A percentile compares a stretch with the other conserved stretches of the same genome.
These are phyloP conservation scores for Hypocryptadius cinnamomeus DNA, from an alignment of 2,113 vertebrate species.

Conservation along the genomic window DNA sequence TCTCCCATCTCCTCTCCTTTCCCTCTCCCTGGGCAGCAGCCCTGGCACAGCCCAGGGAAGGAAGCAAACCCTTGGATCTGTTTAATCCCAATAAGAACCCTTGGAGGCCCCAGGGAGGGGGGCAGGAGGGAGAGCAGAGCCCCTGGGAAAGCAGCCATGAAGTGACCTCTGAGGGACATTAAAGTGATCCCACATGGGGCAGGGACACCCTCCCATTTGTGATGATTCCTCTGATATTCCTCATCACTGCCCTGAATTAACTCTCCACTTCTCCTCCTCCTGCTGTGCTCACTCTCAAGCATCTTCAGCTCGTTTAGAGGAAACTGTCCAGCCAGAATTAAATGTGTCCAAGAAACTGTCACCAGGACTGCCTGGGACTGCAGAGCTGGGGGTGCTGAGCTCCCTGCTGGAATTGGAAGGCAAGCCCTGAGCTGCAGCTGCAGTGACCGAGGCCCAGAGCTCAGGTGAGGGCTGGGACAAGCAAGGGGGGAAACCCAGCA, in stretches of 20 bases:
- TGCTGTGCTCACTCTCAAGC: neutral
- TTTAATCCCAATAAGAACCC: accelerated
- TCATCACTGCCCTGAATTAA: neutral
- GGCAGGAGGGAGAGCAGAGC: neutral
- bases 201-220: neutral
- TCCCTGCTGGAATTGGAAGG: accelerated
- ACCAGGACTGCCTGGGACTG: accelerated
- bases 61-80: neutral
- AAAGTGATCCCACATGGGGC: neutral
- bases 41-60: neutral
- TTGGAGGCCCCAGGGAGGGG: neutral
- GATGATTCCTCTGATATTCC: neutral
- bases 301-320: neutral
- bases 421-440: neutral
- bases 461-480: neutral
- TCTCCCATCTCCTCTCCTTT: neutral
- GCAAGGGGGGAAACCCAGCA: neutral
- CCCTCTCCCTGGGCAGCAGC: neutral
- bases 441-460: accelerated
- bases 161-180: neutral
- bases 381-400: accelerated
- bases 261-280: neutral
- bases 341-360: neutral
- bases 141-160: neutral
- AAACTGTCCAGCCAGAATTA: neutral